Base-by-base conservation (phyloP, 2,888 invertebrate genomes). In the Pherbina coryleti region DNA sequence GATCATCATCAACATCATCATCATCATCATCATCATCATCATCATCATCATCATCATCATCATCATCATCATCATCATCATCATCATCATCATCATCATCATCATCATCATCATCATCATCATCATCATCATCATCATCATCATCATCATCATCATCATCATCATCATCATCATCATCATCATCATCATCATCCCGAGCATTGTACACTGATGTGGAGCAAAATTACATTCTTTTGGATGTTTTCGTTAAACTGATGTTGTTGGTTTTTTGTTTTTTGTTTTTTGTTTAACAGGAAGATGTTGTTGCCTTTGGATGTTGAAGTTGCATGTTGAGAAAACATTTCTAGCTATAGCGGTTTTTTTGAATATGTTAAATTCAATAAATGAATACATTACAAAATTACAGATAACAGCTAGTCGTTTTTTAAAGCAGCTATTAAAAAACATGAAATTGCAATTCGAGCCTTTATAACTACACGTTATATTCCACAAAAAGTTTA, bases 31-130 rank as follows among this genome's bases (percentile, higher is more conserved):
- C 49, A 28, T 66, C n/a, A 53, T 49, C 70, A 25, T 60, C 53
- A 60, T 25, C 17, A 64, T 51, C 53, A 34, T 49, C 75, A n/a
- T 67, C 19, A 28, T 85, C 82, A 83, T 83, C 84, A 84, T 70
- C 57, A 69, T 69, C n/a, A 31, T 55, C n/a, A 84, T 70, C 49
- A 62, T 51, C 25, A 28, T 66, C n/a, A 53, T 49, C 70, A 25
- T 60, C 53, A 60, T 25, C 17, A 64, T 51, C 53, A 34, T 49
- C 75, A n/a, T 67, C 19, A 28, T 85, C 82, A 83, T 83, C 84
- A 84, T 70, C 57, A 69, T 69, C n/a, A 31, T 55, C n/a, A 84
- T 70, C 49, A 62, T 51, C 25, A 28, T 66, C n/a, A 53, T 49
- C 70, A 25, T 60, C 53, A 60, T 25, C 17, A 64, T 51, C 53